Percentiles rank a stretch among this genome's conserved stretches.
phyloP scores from a whole-genome alignment of 2,888 invertebrate genomes.

The Trachelus stipa region DNA sequence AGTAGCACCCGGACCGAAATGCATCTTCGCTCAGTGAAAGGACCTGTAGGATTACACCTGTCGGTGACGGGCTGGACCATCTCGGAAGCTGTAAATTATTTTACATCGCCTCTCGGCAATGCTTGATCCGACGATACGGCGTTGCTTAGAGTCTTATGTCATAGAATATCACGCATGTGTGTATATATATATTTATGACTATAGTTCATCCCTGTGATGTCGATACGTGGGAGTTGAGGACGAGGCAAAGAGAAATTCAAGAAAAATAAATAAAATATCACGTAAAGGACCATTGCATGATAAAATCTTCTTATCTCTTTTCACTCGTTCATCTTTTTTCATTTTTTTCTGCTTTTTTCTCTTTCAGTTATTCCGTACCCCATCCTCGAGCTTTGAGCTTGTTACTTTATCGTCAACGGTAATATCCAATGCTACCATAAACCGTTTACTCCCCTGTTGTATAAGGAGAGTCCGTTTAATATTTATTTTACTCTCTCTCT shows the following conservation, averaged over 20 bases:
- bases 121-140: neutral
- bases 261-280: neutral
- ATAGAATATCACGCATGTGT: neutral
- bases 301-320: neutral
- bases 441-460: too few relatives aligned
- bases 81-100: slow-evolving; percentile 16
- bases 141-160: neutral
- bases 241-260: neutral
- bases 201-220: neutral
- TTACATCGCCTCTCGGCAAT: slow-evolving; percentile 6
- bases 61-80: neutral
- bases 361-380: too few relatives aligned
- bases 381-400: too few relatives aligned
- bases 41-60: neutral
- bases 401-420: too few relatives aligned
- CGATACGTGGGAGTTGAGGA: neutral
- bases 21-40: neutral
- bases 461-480: too few relatives aligned
- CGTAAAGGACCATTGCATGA: neutral
- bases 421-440: too few relatives aligned
- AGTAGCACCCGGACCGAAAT: neutral
- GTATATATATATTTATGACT: neutral
- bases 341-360: neutral
- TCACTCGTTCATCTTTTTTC: neutral
- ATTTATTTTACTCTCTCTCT: neutral